Percentiles rank a stretch among this genome's conserved stretches.
phyloP scores from a whole-genome alignment of 2,797 vertebrate genomes.

The Iguana delicatissima region DNA sequence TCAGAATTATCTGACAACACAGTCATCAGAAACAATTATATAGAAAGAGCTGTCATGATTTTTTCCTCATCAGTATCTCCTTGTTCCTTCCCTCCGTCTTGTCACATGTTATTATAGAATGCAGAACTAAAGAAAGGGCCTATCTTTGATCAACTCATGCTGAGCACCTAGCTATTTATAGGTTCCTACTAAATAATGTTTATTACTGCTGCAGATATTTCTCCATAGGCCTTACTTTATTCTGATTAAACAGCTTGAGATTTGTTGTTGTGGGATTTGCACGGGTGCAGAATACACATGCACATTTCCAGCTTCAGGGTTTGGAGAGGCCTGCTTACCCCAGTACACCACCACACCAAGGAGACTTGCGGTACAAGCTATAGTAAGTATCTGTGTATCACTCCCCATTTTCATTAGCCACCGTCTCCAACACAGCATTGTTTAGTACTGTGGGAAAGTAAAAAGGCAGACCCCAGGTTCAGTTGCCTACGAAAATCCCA shows the following conservation, averaged over 20 bases:
- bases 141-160: background rate
- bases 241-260: background rate
- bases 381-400: background rate
- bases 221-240: background rate
- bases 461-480: background rate
- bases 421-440: background rate
- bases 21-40: background rate
- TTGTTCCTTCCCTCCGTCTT: no score
- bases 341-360: no score
- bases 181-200: background rate
- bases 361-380: background rate
- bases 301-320: background rate
- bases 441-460: background rate
- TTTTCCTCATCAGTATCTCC: background rate
- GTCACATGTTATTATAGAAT: background rate
- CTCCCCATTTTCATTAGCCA: background rate
- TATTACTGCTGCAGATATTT: background rate
- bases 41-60: background rate
- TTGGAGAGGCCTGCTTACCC: background rate
- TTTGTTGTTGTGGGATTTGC: background rate
- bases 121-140: background rate
- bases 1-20: background rate
- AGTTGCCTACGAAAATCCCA: no score
- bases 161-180: conserved; percentile 14
- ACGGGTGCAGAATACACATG: background rate